Evolutionary conservation across 2,888 invertebrate genomes (phyloP).

Genomic region (Trachelus tabidus): DNA sequence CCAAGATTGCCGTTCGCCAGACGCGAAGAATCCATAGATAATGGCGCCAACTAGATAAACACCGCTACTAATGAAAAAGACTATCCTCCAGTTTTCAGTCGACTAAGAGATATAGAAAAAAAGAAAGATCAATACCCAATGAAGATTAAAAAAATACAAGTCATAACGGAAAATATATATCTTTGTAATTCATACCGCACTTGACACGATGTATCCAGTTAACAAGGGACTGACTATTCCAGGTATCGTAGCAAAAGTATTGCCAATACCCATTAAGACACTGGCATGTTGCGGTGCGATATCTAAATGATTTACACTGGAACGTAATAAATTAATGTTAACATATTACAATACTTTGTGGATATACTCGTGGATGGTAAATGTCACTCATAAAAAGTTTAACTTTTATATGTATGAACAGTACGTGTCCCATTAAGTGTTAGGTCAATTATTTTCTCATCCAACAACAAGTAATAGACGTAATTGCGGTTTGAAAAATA

Average conservation of each 20-base stretch:
- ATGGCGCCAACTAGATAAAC: slow-evolving; percentile 87
- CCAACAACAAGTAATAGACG: too few relatives aligned
- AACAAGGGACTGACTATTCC: slow-evolving; percentile 91
- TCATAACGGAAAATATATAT: not conserved
- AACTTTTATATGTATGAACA: too few relatives aligned
- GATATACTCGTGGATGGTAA: not conserved
- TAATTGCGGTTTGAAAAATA: too few relatives aligned
- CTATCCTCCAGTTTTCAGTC: slow-evolving; percentile 83
- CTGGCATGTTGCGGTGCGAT: slow-evolving; percentile 93
- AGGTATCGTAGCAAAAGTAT: slow-evolving; percentile 90
- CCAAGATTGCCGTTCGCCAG: slow-evolving; percentile 88
- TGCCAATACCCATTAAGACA: slow-evolving; percentile 91
- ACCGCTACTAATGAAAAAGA: slow-evolving; percentile 86
- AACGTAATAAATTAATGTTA: slow-evolving; percentile 25
- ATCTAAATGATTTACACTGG: slow-evolving; percentile 86
- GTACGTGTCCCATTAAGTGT: too few relatives aligned
- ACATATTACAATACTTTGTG: not conserved
- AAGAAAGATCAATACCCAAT: not conserved
- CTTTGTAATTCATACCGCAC: slow-evolving; percentile 70
- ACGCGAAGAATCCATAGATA: slow-evolving; percentile 84
- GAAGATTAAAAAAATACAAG: not conserved
- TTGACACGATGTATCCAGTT: slow-evolving; percentile 81
- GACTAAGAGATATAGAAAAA: slow-evolving; percentile 67
- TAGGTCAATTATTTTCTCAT: too few relatives aligned
- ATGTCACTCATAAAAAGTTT: too few relatives aligned